Evolutionary conservation across 2,797 vertebrate genomes (phyloP).

Genomic region (Lates japonicus): DNA sequence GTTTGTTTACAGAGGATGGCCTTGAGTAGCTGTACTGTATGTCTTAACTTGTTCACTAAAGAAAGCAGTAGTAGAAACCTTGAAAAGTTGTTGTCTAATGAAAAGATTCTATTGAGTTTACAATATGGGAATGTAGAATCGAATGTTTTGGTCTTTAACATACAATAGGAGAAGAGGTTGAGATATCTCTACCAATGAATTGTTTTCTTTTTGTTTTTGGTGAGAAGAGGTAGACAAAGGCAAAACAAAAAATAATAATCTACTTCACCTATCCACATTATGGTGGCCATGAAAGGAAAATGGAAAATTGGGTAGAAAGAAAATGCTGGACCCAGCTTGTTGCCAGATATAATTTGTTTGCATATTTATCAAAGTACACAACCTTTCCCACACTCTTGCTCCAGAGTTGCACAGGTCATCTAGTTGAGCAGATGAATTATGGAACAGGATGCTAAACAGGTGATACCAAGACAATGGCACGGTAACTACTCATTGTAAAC

Average conservation of each 20-base stretch:
- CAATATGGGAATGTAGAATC: neutral
- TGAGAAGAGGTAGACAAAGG: too few species aligned
- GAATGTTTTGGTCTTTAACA: neutral
- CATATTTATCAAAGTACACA: slow-evolving; percentile 76
- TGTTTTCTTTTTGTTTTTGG: too few species aligned
- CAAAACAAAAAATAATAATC: slow-evolving; percentile 19
- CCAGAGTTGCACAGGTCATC: slow-evolving; percentile 73
- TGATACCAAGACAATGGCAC: slow-evolving; percentile 58
- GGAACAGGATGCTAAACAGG: slow-evolving; percentile 69
- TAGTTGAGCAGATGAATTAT: slow-evolving; percentile 79
- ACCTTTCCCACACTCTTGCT: slow-evolving; percentile 47
- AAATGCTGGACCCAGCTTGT: slow-evolving; percentile 70
- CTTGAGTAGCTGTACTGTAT: neutral
- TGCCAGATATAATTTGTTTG: slow-evolving; percentile 78
- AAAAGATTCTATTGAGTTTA: neutral
- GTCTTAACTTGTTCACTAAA: neutral
- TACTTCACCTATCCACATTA: slow-evolving; percentile 46
- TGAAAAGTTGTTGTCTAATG: neutral
- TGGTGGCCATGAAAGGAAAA: slow-evolving; percentile 34
- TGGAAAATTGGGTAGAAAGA: slow-evolving; percentile 27
- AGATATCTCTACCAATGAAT: neutral
- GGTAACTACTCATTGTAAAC: slow-evolving; percentile 46
- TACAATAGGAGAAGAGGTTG: neutral
- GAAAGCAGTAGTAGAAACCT: neutral
- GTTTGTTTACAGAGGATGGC: neutral